Evolutionary conservation across 2,113 vertebrate genomes (phyloP), one percentile per base, ranked within the genome.

Genomic region (Laterallus jamaicensis): DNA sequence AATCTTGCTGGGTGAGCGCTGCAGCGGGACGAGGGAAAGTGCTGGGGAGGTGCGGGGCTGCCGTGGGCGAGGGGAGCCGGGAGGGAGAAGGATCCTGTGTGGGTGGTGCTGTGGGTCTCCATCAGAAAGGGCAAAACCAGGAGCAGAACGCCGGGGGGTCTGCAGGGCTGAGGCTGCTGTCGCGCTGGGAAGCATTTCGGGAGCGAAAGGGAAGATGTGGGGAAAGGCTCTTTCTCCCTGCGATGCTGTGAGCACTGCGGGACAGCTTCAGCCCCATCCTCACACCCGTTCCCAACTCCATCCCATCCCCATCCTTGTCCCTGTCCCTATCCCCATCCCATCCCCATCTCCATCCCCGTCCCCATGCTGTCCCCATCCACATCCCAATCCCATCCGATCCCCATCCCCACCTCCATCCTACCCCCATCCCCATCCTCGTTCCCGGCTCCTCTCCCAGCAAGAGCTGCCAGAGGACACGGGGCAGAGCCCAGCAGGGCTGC

Each of bases 401-500:
- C 14, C n/a, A 21, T 54, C 12, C 7, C 47, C 18, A 19, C 47
- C 47, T 20, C 47, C 49, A 21, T 49, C 49, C 19, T 16, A 21
- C 6, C 4, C 7, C 37, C 4, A 11, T 32, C 20, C 11, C 52
- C 52, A 12, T 54, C 12, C 77, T 31, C 1, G 4, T 58, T 16
- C 70, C 42, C 11, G 25, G 6, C 9, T 14, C 35, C 56, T 75
- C 75, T 87, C 81, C 39, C 92, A 56, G 62, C 75, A 97, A 90
- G 96, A 93, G 94, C 96, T 96, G 95, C 95, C 96, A 97, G 92
- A 97, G 96, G 96, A 97, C 96, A 62, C 40, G 1, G 64, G 92
- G 94, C 94, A 90, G 94, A 62, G 88, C 94, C 90, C 85, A 56
- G 90, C 26, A 1, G 84, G 95, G 92, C 90, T 70, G 82, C 1